These are phyloP conservation scores for Alsophila aescularia DNA, from an alignment of 2,888 invertebrate genomes.

Conservation along the genomic window DNA sequence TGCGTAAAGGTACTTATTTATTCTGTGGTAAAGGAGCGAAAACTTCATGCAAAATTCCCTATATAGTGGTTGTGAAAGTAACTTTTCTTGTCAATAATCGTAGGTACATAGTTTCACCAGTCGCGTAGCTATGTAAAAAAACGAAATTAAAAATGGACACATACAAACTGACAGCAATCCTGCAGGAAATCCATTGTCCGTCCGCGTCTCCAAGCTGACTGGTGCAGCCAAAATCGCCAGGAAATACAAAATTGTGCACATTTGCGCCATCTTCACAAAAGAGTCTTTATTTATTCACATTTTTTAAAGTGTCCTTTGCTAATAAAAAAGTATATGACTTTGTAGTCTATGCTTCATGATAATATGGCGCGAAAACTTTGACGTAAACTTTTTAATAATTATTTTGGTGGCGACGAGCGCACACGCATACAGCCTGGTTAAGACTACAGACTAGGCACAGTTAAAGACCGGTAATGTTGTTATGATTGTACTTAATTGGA, in stretches of 20 bases:
- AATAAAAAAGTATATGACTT: conserved; percentile 2
- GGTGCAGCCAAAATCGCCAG: conserved; percentile 32
- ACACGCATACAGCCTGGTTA: conserved; percentile 33
- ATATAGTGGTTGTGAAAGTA: too few species aligned
- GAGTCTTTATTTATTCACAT: conserved; percentile 26
- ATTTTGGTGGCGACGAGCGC: conserved; percentile 39
- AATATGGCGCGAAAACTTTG: conserved; percentile 20
- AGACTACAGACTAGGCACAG: conserved; percentile 34
- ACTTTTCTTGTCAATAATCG: too few species aligned
- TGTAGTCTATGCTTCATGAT: not conserved
- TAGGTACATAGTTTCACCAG: too few species aligned
- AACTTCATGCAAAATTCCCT: too few species aligned
- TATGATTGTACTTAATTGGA: not conserved
- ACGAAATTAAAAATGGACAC: conserved; percentile 40
- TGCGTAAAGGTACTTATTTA: too few species aligned
- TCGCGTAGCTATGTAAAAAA: too few species aligned
- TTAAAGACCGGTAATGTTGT: conserved; percentile 5
- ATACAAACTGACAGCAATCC: conserved; percentile 76
- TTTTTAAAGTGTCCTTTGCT: conserved; percentile 1
- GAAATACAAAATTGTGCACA: conserved; percentile 28
- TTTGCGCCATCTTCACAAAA: conserved; percentile 19
- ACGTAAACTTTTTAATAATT: conserved; percentile 7
- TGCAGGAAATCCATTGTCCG: conserved; percentile 66
- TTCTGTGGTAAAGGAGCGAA: too few species aligned
- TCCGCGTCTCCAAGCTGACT: conserved; percentile 45